Evolutionary conservation across 2,797 vertebrate species (phyloP), one percentile per base, ranked within the genome.

Genomic region (Rhinichthys osculus): DNA sequence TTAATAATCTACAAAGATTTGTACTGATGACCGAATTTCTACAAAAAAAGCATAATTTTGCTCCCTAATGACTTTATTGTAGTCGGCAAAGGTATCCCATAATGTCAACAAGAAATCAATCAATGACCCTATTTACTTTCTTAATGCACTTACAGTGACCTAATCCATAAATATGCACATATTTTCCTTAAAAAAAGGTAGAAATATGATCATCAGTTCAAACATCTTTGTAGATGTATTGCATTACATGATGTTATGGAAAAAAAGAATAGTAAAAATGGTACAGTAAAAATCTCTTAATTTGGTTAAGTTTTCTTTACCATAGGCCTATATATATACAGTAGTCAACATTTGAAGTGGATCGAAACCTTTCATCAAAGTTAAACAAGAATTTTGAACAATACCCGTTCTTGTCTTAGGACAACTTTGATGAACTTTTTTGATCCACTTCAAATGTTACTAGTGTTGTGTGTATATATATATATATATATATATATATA

Each of bases 1-100:
- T 50, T 5, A 35, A n/a, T 85, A 79, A 77, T 85, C 54, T 83
- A 80, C 57, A 80, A 74, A 59, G 52, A 85, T 80, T 47, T 69
- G 14, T 19, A 35, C 1, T 72, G 82, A 82, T 79, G 21, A 62
- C 33, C 9, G 17, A 17, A 78, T 83, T 86, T 44, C n/a, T 62
- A 85, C 62, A 76, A 54, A 50, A 40, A 27, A 66, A 80, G 10
- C n/a, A 38, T 21, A 50, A 50, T 50, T 69, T 77, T 80, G 54
- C 30, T 27, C 38, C 74, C 52, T 77, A 72, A 89, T 40, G 38
- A 82, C 30, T 78, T 83, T 38, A 69, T 73, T 81, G 42, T 74
- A 5, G 67, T 78, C 71, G 27, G 74, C 7, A 72, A 21, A 14
- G 13, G 13, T 40, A 40, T 57, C 33, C 21, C 11, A 7, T 57